These are phyloP conservation scores for Hydractinia echinata DNA, from an alignment of 30 jellyfish, hydroid and myxozoan genomes.

Conservation along the genomic window DNA sequence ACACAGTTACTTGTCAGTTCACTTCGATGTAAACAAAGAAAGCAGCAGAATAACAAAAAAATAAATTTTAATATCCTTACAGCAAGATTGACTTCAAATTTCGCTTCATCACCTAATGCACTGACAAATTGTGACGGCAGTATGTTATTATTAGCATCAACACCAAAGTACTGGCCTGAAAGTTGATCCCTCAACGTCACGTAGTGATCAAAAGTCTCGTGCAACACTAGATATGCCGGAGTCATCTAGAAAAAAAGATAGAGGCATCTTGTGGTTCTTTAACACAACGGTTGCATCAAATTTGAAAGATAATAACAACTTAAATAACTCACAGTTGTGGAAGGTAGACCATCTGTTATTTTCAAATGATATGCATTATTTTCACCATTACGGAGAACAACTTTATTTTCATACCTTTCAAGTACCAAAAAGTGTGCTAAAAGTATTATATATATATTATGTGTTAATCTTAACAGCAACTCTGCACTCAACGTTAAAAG, in stretches of 20 bases:
- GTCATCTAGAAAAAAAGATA: background rate
- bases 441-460: background rate
- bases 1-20: background rate
- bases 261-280: no score
- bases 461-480: background rate
- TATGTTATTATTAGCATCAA: background rate
- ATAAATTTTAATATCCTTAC: background rate
- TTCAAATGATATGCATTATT: background rate
- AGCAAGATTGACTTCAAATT: background rate
- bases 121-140: background rate
- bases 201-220: background rate
- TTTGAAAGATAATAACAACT: no score
- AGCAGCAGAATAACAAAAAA: background rate
- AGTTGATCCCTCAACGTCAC: background rate
- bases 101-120: conserved; percentile 5
- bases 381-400: background rate
- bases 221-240: background rate
- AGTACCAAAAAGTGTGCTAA: conserved; percentile 8
- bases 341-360: conserved; percentile 2
- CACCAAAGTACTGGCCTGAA: conserved; percentile 12
- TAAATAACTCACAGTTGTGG: background rate
- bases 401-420: background rate
- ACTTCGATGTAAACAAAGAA: background rate
- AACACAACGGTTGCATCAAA: no score
- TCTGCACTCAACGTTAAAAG: background rate